Evolutionary conservation across 2,888 invertebrate genomes (phyloP), one percentile per base, ranked within the genome.

Genomic region (Eurois occulta): DNA sequence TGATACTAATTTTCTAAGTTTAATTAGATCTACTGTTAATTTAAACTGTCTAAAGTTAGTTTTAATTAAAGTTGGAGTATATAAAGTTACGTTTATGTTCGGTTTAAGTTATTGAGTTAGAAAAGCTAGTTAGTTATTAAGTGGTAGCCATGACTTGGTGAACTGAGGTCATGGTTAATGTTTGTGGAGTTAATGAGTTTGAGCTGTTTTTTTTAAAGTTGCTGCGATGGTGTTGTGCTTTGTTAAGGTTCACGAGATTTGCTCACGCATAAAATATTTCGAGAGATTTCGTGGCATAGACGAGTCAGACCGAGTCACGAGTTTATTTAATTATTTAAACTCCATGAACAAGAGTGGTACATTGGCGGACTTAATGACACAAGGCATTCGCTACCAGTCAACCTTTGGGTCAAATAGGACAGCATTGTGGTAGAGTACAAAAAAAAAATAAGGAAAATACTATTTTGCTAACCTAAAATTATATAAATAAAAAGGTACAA

Each of bases 1-100:
- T 78, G 77, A 72, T 69, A 81, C 77, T 68, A 79, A 88, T 87
- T 79, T 70, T 8, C 64, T 32, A 84, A 88, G 64, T 87, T 88
- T 76, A 86, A 87, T 87, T 80, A 86, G 70, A 80, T 64, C 67
- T 65, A 43, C 62, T 70, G 79, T 84, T 80, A 80, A 80, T 78
- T 83, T 81, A 77, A 81, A 77, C 83, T 75, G 55, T 4, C n/a
- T 66, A 32, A 75, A 86, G 70, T 77, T 73, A 84, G 81, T 84
- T 87, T 75, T 77, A 77, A 87, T 86, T 86, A 78, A 81, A 77
- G 28, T 72, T 76, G 1, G 62, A 55, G 76, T 58, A 70, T 35
- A 52, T 69, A n/a, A 75, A 71, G 72, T 72, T 69, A 75, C 3
- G 60, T 82, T 83, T 69, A 78, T 64, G 71, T 72, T 73, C 52